Evolutionary conservation across 2,797 vertebrate species (phyloP).

Genomic region (Cottoperca gobio): DNA sequence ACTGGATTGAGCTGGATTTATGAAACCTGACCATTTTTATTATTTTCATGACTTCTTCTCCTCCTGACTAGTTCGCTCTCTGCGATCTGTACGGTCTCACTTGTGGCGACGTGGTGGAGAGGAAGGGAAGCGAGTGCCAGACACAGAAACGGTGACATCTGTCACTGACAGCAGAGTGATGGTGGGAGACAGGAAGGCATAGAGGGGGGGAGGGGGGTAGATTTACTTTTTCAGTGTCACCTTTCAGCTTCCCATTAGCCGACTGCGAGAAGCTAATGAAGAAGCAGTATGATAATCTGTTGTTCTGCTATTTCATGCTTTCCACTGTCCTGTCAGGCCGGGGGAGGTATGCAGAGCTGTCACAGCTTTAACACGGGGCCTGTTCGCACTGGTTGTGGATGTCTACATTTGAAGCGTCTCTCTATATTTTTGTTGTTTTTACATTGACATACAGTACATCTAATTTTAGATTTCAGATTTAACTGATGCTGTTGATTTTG

Average conservation of each 20-base stretch:
- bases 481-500: constrained; percentile 24
- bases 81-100: constrained; percentile 47
- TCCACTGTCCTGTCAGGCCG: constrained; percentile 73
- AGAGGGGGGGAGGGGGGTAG: constrained; percentile 64
- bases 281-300: constrained; percentile 69
- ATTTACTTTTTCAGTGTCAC: constrained; percentile 72
- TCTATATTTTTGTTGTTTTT: constrained; percentile 32
- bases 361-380: constrained; percentile 36
- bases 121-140: constrained; percentile 52
- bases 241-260: constrained; percentile 75
- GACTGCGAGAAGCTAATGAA: constrained; percentile 72
- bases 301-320: constrained; percentile 59
- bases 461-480: constrained; percentile 36
- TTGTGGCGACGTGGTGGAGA: constrained; percentile 35
- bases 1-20: constrained; percentile 45
- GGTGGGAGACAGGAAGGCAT: constrained; percentile 57
- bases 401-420: constrained; percentile 25
- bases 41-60: constrained; percentile 61
- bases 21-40: constrained; percentile 58
- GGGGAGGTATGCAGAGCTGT: constrained; percentile 64
- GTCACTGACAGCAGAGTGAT: constrained; percentile 66
- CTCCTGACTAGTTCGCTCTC: constrained; percentile 45
- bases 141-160: constrained; percentile 70
- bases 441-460: constrained; percentile 11
- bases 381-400: constrained; percentile 28